Percentiles rank a stretch among this genome's conserved stretches.
phyloP scores from a whole-genome alignment of 2,113 vertebrate species.

The Notiomystis cincta region DNA sequence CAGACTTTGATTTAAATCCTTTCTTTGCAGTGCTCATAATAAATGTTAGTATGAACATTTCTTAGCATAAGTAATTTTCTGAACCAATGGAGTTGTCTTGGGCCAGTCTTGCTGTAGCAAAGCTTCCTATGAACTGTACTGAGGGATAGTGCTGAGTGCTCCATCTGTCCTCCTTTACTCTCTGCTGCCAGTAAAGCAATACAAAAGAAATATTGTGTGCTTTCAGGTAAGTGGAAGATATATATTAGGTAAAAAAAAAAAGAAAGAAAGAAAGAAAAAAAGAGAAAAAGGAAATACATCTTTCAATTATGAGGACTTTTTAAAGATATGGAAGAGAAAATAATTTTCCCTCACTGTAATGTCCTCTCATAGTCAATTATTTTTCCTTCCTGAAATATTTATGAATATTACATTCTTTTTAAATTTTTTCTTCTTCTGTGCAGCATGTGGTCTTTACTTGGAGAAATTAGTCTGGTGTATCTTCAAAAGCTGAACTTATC shows the following conservation, averaged over 20 bases:
- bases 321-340: background rate
- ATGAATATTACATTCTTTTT: background rate
- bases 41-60: background rate
- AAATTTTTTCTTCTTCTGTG: background rate
- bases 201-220: background rate
- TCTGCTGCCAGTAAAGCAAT: background rate
- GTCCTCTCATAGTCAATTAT: background rate
- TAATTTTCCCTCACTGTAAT: background rate
- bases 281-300: background rate
- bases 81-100: background rate
- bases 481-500: constrained; percentile 7
- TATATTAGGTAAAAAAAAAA: background rate
- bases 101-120: background rate
- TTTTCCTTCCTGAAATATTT: background rate
- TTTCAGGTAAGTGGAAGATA: background rate
- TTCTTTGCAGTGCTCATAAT: background rate
- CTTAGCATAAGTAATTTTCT: background rate
- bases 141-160: background rate
- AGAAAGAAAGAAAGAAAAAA: background rate
- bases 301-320: background rate
- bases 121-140: background rate
- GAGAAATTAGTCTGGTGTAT: background rate
- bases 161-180: background rate
- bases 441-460: background rate
- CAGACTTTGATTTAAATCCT: background rate